These are phyloP conservation scores for Melanotaenia maccullochi DNA, from an alignment of 2,797 vertebrate genomes.

Conservation along the genomic window DNA sequence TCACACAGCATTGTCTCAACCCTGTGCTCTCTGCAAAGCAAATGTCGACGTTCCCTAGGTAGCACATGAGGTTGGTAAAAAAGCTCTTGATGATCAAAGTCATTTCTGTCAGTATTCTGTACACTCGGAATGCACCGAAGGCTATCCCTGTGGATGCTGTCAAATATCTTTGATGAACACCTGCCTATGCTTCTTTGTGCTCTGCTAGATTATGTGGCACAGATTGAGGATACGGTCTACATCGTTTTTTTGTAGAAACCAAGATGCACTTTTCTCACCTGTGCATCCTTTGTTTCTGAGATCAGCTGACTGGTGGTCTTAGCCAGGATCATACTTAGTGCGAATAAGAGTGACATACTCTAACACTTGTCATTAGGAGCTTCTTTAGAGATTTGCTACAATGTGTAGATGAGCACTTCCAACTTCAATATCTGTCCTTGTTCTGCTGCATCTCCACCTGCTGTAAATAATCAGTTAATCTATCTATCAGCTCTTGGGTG, in stretches of 20 bases:
- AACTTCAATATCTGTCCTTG: background rate
- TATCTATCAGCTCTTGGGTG: background rate
- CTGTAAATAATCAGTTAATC: background rate
- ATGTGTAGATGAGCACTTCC: too few relatives aligned
- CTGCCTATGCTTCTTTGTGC: constrained; percentile 1
- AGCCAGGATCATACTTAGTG: background rate
- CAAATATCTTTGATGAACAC: constrained; percentile 24
- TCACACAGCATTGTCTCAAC: constrained; percentile 9
- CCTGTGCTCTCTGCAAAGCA: constrained; percentile 7
- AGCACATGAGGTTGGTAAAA: constrained; percentile 10
- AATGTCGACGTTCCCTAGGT: constrained; percentile 19
- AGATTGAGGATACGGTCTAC: background rate
- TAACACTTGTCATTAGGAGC: background rate
- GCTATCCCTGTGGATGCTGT: constrained; percentile 20
- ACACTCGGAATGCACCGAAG: constrained; percentile 15
- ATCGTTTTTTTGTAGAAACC: background rate
- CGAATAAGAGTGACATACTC: background rate
- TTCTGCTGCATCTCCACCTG: background rate
- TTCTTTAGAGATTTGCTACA: constrained; percentile 5
- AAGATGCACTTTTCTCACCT: constrained; percentile 2
- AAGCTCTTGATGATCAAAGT: constrained; percentile 32
- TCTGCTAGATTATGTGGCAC: background rate
- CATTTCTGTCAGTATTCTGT: constrained; percentile 20
- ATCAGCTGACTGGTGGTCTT: background rate
- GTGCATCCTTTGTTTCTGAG: background rate